phyloP scores from a whole-genome alignment of 30 jellyfish, hydroid and myxozoan genomes.

The Morbakka virulenta region DNA sequence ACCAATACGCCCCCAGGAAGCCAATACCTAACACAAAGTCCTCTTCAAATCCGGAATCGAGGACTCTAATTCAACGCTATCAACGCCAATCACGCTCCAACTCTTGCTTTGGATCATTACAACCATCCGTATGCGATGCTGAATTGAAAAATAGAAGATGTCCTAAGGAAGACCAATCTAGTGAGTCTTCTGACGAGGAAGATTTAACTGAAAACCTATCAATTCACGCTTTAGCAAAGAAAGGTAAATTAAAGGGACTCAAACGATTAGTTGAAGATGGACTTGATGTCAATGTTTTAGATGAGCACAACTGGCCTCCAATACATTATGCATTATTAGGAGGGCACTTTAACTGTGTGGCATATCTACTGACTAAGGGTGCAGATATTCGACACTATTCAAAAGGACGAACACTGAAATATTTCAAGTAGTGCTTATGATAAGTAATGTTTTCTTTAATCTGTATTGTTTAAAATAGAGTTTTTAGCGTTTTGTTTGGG shows the following conservation, averaged over 20 bases:
- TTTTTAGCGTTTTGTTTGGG: no score
- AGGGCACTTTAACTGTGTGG: conserved; percentile 72
- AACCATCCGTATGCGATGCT: neutral
- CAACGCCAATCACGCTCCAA: neutral
- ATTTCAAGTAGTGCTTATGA: conserved; percentile 45
- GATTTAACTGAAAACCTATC: neutral
- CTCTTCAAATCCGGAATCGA: no score
- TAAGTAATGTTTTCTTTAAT: no score
- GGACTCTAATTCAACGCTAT: neutral
- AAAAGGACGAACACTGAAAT: conserved; percentile 66
- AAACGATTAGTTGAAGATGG: conserved; percentile 29
- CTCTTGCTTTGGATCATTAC: neutral
- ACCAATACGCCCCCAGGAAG: no score
- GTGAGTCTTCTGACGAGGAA: neutral
- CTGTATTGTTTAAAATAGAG: no score
- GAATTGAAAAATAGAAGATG: neutral
- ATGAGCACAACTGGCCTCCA: conserved; percentile 84
- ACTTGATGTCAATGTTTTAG: conserved; percentile 58
- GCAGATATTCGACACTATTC: conserved; percentile 64
- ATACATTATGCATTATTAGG: conserved; percentile 61
- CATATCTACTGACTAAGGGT: conserved; percentile 52
- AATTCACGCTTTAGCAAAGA: conserved; percentile 51
- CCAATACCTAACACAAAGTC: neutral
- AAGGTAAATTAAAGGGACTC: conserved; percentile 40
- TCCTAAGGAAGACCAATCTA: neutral